Evolutionary conservation across 2,888 invertebrate species (phyloP).

Genomic region (Frankliniella intonsa): DNA sequence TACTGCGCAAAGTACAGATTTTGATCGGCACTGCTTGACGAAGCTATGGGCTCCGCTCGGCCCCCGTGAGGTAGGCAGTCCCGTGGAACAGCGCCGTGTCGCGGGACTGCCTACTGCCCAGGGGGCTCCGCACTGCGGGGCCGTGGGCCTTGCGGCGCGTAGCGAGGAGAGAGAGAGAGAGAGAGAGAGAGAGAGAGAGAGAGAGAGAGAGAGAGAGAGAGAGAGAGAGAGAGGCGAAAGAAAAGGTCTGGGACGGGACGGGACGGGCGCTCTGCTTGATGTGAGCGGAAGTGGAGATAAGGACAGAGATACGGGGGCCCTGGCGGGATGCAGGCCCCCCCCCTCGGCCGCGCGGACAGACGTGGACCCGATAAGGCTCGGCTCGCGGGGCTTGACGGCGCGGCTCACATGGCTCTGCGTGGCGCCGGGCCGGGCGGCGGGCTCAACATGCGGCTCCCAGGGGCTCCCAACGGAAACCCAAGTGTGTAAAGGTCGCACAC

Average conservation of each 20-base stretch:
- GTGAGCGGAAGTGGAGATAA: conserved; percentile 1
- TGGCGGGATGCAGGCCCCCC: background rate
- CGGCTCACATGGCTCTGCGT: background rate
- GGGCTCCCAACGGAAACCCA: too few species aligned
- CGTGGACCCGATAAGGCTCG: conserved; percentile 5
- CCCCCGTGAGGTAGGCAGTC: too few species aligned
- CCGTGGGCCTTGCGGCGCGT: too few species aligned
- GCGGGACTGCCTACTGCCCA: too few species aligned
- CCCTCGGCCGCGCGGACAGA: background rate
- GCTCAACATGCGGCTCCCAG: too few species aligned
- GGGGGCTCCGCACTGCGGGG: too few species aligned
- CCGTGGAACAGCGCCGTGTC: too few species aligned
- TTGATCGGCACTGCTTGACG: too few species aligned
- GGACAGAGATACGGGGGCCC: background rate
- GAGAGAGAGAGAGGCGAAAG: background rate
- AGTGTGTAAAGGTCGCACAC: background rate
- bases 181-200: too few species aligned
- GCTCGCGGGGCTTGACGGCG: background rate
- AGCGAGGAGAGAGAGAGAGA: background rate
- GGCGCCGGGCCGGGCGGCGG: background rate
- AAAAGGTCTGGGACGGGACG: background rate
- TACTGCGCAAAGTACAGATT: too few species aligned
- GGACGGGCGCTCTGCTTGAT: background rate
- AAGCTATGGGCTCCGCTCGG: too few species aligned
- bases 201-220: too few species aligned